These are phyloP conservation scores for Pelecanus crispus DNA, from an alignment of 2,113 vertebrate genomes.

Conservation along the genomic window DNA sequence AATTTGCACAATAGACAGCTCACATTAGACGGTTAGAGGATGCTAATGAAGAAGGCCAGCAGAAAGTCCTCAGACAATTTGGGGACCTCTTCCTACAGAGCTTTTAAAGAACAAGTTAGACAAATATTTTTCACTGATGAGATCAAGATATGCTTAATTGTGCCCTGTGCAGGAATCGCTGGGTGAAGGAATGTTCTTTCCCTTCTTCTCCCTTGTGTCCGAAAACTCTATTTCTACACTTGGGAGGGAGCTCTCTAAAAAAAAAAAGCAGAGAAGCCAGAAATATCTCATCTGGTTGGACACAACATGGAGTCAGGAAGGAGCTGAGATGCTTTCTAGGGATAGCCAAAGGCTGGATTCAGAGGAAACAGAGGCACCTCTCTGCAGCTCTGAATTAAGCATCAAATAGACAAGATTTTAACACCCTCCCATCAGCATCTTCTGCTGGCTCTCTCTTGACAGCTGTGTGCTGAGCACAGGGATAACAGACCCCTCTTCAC, in stretches of 20 bases:
- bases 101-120: not conserved
- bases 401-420: not conserved
- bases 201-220: not conserved
- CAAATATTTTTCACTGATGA: not conserved
- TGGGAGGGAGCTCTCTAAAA: not conserved
- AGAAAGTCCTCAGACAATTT: not conserved
- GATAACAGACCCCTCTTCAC: not conserved
- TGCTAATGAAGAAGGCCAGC: not conserved
- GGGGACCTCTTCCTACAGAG: not conserved
- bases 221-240: not conserved
- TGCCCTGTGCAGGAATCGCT: not conserved
- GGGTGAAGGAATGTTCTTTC: not conserved
- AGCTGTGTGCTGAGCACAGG: not conserved
- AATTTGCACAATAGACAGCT: not conserved
- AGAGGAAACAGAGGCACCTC: not conserved
- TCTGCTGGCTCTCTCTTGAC: not conserved
- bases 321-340: not conserved
- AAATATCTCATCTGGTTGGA: not conserved
- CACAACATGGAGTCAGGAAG: not conserved
- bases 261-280: not conserved
- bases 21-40: not conserved
- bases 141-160: not conserved
- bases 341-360: not conserved
- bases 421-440: not conserved
- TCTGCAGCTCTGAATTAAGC: not conserved